Base-by-base conservation (phyloP, 2,113 vertebrate species). In the Phrynosoma blainvillii region DNA sequence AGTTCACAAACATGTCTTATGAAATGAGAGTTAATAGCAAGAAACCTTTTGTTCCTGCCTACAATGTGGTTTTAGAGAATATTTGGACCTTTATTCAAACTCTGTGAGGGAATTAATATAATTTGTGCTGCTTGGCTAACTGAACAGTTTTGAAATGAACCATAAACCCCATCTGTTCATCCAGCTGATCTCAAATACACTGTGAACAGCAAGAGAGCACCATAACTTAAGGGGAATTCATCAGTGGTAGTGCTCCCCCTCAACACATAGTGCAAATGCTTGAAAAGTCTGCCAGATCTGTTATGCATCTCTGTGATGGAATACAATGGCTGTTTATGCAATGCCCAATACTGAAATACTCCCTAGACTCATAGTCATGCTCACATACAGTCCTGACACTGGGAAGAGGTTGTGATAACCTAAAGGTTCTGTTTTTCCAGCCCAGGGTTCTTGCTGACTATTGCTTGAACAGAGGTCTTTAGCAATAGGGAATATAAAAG, bases 81-180 rank as follows among this genome's bases (percentile, higher is more conserved):
- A 0, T 71, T n/a, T 21, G 3, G 0, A 66, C 91, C 88, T 78
- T 25, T 5, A 59, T 91, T 92, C 85, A 1, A 52, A 79, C 87
- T 70, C 87, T 62, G 86, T 30, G 81, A 89, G 89, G 88, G 93
- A 94, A 92, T 93, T 93, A 91, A 94, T 94, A 91, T 92, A 90
- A 89, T 93, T 88, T 93, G 90, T 93, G 94, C 92, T n/a, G 36
- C 85, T 87, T 92, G 95, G 90, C 94, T 93, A 91, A 89, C 85
- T 16, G 92, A 95, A 93, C 74, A 56, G 87, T 91, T 62, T 90
- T 88, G 73, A 23, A 79, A 93, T 88, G 90, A 92, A 94, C 88
- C 94, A 82, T 11, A 85, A 90, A 85, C 83, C 90, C 95, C 93
- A 94, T 96, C 96, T 96, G 95, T 92, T 94, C 92, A 94, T 86